Evolutionary conservation across 2,113 vertebrate genomes (phyloP), one percentile per base, ranked within the genome.

Genomic region (Pygoscelis adeliae): DNA sequence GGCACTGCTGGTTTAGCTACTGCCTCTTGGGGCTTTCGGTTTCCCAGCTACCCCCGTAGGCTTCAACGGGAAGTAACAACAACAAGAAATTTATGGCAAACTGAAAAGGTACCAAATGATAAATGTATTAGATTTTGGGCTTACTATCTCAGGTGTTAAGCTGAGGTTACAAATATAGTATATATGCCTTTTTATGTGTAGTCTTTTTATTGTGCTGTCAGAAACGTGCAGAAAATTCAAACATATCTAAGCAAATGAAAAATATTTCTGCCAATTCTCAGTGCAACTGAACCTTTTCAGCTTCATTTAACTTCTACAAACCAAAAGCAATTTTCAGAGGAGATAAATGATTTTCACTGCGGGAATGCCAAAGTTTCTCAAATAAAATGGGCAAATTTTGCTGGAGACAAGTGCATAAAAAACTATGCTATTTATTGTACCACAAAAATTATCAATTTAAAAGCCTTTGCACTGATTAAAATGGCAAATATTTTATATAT

Each of bases 221-320:
- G 47, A 78, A 92, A 87, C 0, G 6, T n/a, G 36, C 30, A 66
- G 44, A 89, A 96, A 93, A 87, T 87, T 78, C 61, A 74, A 95
- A 93, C 11, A 14, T 58, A 82, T 46, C 42, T 29, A 42, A 87
- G 36, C 77, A 95, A 91, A 94, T 69, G 73, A 89, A 84, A 90
- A 86, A 36, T 63, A 82, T 79, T 87, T 92, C 80, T 95, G 47
- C 80, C 86, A 87, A 65, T 82, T 95, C 15, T 1, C 69, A 76
- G 10, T 26, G 17, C 44, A 82, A 78, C 47, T 61, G 44, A 91
- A 79, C 42, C 22, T 87, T 87, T 96, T 90, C 89, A 87, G 89
- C 80, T 92, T 92, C 86, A 82, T 94, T 96, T 92, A 92, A 72
- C 83, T 78, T 90, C 89, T 69, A 87, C 65, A 94, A 96, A 87